These are phyloP conservation scores for Sphenodon punctatus DNA, from an alignment of 2,797 vertebrate genomes.

Conservation along the genomic window DNA sequence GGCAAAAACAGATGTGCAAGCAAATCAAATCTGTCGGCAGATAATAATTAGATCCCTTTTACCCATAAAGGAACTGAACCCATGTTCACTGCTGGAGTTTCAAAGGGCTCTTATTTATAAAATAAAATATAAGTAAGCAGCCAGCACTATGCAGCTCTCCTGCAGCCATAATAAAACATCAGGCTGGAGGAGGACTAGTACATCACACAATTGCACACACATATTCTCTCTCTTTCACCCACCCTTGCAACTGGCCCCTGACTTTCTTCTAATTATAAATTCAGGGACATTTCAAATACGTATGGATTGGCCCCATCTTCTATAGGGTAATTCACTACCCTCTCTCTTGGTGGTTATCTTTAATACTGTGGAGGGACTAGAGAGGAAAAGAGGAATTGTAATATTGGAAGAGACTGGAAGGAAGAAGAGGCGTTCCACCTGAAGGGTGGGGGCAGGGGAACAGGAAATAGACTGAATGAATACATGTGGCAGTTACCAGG, in stretches of 20 bases:
- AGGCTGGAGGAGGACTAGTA: conserved; percentile 38
- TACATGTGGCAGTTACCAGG: conserved; percentile 19
- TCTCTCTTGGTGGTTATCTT: too few relatives aligned
- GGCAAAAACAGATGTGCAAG: conserved; percentile 74
- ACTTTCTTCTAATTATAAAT: conserved; percentile 42
- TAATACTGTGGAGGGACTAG: background rate
- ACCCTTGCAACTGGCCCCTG: conserved; percentile 34
- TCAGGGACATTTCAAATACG: conserved; percentile 16
- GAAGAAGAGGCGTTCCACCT: too few relatives aligned
- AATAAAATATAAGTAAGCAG: conserved; percentile 66
- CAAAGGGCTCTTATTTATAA: conserved; percentile 68
- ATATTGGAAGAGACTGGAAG: too few relatives aligned
- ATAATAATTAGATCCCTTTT: conserved; percentile 65
- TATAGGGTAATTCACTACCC: rapidly evolving
- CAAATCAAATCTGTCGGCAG: conserved; percentile 69
- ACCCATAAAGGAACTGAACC: conserved; percentile 69
- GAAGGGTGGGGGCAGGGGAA: background rate
- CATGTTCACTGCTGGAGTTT: conserved; percentile 63
- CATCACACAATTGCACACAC: conserved; percentile 13
- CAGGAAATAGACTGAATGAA: too few relatives aligned
- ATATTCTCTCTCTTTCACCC: background rate
- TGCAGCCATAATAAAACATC: conserved; percentile 66
- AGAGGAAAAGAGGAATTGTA: rapidly evolving
- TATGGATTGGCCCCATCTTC: background rate
- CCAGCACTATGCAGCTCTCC: conserved; percentile 49